A percentile compares a stretch with the other conserved stretches of the same genome.
Evolutionary conservation across 2,113 vertebrate genomes (phyloP).

Genomic region (Circaetus gallicus): DNA sequence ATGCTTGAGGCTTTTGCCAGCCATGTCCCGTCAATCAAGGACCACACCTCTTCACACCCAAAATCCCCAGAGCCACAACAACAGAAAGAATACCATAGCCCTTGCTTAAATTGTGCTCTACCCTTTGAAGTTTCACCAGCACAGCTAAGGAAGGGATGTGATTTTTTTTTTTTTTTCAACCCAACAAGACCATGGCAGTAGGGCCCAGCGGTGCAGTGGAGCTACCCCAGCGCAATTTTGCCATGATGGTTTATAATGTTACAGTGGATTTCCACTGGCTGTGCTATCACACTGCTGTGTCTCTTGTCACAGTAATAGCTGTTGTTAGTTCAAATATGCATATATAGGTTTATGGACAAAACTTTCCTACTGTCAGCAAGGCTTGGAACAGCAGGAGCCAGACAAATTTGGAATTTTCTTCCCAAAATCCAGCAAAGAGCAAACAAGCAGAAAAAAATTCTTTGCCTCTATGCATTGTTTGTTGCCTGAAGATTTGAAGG

Average conservation of each 20-base stretch:
- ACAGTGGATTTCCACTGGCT: not conserved
- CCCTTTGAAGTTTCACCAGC: not conserved
- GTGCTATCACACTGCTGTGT: not conserved
- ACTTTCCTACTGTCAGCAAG: not conserved
- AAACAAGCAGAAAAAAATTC: not conserved
- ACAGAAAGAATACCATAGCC: not conserved
- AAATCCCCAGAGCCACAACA: not conserved
- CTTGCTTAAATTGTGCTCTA: not conserved
- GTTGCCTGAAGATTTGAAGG: not conserved
- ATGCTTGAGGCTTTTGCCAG: not conserved
- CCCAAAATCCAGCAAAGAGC: not conserved
- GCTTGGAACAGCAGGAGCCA: not conserved
- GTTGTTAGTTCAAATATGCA: not conserved
- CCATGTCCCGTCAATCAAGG: not conserved
- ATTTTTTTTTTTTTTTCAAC: not conserved
- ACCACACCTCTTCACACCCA: slow-evolving; percentile 11
- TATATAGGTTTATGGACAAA: not conserved
- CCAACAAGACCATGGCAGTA: not conserved
- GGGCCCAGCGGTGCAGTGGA: not conserved
- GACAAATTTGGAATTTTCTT: not conserved
- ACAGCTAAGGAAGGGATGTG: not conserved
- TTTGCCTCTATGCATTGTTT: not conserved
- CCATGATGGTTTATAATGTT: not conserved
- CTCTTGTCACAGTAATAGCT: not conserved
- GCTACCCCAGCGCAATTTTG: not conserved